A percentile compares a stretch with the other conserved stretches of the same genome.
These are phyloP conservation scores for Hemibagrus wyckioides DNA, from an alignment of 2,113 vertebrate species.

Conservation along the genomic window DNA sequence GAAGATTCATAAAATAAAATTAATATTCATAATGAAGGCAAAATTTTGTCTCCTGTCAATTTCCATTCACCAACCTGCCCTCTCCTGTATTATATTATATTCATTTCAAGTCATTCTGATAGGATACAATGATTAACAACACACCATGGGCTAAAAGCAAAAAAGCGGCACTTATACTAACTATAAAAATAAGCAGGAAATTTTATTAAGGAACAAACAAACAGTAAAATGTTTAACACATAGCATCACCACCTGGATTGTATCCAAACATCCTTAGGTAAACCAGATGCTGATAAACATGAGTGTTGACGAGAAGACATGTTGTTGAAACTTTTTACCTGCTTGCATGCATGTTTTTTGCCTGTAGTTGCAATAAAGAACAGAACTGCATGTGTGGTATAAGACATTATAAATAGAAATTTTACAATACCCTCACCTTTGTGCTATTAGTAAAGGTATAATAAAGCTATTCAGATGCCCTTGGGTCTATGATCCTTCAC, in stretches of 20 bases:
- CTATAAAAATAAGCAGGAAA: background rate
- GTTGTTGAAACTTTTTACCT: background rate
- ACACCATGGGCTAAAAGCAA: background rate
- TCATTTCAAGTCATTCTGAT: background rate
- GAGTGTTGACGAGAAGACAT: background rate
- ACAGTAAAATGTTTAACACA: background rate
- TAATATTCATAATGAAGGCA: no score
- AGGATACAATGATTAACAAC: background rate
- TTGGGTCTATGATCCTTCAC: background rate
- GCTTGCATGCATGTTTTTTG: background rate
- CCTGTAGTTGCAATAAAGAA: background rate
- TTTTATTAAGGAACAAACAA: background rate
- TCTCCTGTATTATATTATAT: background rate
- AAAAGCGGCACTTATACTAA: background rate
- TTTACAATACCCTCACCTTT: background rate
- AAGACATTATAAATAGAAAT: no score
- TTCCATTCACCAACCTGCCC: background rate
- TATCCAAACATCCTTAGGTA: background rate
- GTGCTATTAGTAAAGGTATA: background rate
- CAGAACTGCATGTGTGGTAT: background rate
- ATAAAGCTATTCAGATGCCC: constrained; percentile 18
- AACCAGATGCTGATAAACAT: background rate
- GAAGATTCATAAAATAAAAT: background rate
- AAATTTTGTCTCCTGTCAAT: background rate
- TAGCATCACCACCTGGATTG: background rate